Base-by-base conservation (phyloP, 92 coral and sea anemone species). In the Paragorgia papillata region DNA sequence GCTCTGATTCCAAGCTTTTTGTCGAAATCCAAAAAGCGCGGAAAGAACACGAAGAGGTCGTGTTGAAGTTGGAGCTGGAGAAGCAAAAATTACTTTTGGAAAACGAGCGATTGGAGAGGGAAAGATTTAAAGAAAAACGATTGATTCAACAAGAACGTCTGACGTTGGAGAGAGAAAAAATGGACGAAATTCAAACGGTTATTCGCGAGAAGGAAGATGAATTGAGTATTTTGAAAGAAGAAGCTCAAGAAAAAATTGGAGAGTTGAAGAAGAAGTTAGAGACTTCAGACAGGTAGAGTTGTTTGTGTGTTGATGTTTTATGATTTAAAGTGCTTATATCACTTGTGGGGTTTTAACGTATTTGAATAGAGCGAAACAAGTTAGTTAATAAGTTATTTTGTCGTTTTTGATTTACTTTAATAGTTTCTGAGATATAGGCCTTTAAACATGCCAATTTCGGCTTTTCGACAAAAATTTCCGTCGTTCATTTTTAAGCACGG, bases 241-340 rank as follows among this genome's bases (percentile, higher is more conserved):
- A 94, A 67, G 98, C 98, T 12, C 97, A 91, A 79, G 86, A 74
- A 18, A 91, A 94, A 83, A 94, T 94, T 14, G 95, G 84, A 29
- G 98, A 94, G 63, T 65, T 94, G 75, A 90, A 92, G 24, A 96
- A 89, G 5, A 49, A 96, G 44, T 80, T 94, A 30, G 97, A 94
- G 57, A 96, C 81, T 62, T 91, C 98, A 1, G 98, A 94, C 44
- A 91, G 98, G 98, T 94, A 21, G 57, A 49, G 17, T 14, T 9
- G 25, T 20, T 41, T 18, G 19, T 21, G 54, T 15, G 56, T 34
- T 19, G 10, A 37, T 39, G 25, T 39, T 73, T 19, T 37, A 28
- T 3, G 32, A 9, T 49, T 1, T 20, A 31, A 18, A n/a, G n/a
- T n/a, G n/a, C n/a, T n/a, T n/a, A n/a, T n/a, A n/a, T n/a, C n/a